phyloP scores from a whole-genome alignment of 2,888 invertebrate genomes.

The Branchinecta sandiegonensis region DNA sequence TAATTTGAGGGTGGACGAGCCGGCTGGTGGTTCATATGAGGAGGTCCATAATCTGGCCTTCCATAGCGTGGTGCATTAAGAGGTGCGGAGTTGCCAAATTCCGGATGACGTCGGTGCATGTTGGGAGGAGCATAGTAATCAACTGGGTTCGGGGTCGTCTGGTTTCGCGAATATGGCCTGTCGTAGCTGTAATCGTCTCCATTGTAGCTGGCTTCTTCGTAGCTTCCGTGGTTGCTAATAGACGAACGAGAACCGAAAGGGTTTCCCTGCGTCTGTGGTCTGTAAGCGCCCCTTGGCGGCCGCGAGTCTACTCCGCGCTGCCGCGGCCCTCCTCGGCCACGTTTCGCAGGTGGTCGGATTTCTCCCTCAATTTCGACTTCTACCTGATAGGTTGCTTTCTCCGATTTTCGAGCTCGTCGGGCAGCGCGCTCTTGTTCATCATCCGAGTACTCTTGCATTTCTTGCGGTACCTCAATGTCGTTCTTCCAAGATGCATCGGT shows the following conservation, averaged over 20 bases:
- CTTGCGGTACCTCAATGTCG: slow-evolving; percentile 60
- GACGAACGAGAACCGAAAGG: neutral
- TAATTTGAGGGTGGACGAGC: too few relatives aligned
- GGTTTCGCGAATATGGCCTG: too few relatives aligned
- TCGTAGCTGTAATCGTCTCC: too few relatives aligned
- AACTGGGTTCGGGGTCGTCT: too few relatives aligned
- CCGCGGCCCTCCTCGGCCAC: neutral
- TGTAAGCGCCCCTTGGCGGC: slow-evolving; percentile 1
- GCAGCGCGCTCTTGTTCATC: slow-evolving; percentile 60
- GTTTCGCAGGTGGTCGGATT: neutral
- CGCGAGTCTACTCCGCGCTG: neutral
- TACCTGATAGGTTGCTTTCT: slow-evolving; percentile 5
- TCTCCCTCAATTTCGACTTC: neutral
- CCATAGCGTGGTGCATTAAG: too few relatives aligned
- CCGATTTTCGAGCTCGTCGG: slow-evolving; percentile 24
- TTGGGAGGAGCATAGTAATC: too few relatives aligned
- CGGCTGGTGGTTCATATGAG: too few relatives aligned
- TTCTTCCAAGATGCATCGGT: slow-evolving; percentile 78
- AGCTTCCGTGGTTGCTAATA: too few relatives aligned
- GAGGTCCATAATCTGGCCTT: too few relatives aligned
- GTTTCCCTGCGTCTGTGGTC: neutral
- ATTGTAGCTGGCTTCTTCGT: too few relatives aligned
- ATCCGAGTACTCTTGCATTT: slow-evolving; percentile 64
- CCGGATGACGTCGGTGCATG: too few relatives aligned
- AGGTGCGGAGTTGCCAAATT: too few relatives aligned